Base-by-base conservation (phyloP, 2,113 vertebrate species). In the Strix uralensis region DNA sequence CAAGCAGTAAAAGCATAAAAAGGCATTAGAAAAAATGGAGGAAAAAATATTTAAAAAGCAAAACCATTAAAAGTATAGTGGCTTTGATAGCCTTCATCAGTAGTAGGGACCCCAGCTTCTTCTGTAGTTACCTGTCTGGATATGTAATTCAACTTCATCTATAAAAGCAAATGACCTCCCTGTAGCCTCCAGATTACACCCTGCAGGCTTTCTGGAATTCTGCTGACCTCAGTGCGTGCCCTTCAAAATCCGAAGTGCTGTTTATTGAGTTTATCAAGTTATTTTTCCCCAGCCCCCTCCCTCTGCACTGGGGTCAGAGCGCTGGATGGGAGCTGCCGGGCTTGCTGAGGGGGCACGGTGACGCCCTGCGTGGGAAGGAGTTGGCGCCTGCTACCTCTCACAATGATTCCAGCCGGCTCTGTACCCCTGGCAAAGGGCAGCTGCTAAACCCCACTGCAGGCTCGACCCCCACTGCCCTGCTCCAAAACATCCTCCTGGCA, bases 161-260 rank as follows among this genome's bases (percentile, higher is more conserved):
- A 11, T 2, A 15, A 44, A 34, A 51, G 3, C 16, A 55, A 49
- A 26, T 1, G 13, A 42, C 26, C 22, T 17, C 47, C 73, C 49
- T 29, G 49, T 4, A 34, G 22, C 11, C 32, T 52, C 36, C 47
- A 27, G 27, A 51, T 16, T 21, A 34, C 54, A 22, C 6, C 8
- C 13, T 1, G 12, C 61, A 34, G 3, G 13, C 16, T 25, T 36
- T 17, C 42, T 13, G 23, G 4, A 51, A 13, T 13, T 18, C 67
- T 0, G 0, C 47, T 1, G 1, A 30, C 30, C 8, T 30, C 82
- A 13, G 8, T 0, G 4, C 0, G 0, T 4, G 10, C 27, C 22
- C 46, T 22, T 32, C 17, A 17, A 32, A 54, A 42, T 22, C 1
- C 5, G 7, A 47, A 36, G 10, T 12, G n/a, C 57, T 34, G 13